Evolutionary conservation across 2,797 vertebrate genomes (phyloP), one percentile per base, ranked within the genome.

Genomic region (Cheirogaleus major): DNA sequence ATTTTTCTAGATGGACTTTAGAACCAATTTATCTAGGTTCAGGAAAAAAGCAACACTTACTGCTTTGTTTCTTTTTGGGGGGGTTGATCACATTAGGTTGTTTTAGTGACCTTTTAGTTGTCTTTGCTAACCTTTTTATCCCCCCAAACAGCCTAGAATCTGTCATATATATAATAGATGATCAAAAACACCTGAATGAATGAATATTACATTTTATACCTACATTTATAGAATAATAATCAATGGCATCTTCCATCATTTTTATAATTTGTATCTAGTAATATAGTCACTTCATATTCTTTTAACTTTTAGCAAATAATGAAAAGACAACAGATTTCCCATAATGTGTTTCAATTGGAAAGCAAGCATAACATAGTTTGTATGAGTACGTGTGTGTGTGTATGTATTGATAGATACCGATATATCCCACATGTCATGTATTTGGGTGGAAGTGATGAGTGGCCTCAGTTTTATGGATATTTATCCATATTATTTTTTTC

Each of bases 241-340:
- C 25, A 38, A 4, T 20, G 13, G 41, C 8, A 17, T 92, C 17
- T 78, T 65, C 15, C 38, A 63, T 55, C 55, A 70, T 7, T n/a
- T 70, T 59, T 32, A 48, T 38, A 52, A 43, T 14, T 43, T 80
- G 57, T 63, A 30, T 70, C 5, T 50, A 35, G 30, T 63, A 30
- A 3, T 43, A 27, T 38, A 63, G 5, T 9, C 20, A 84, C n/a
- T 57, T 67, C n/a, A 20, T 20, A 45, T n/a, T 27, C 80, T 89
- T 78, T 59, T n/a, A 83, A 78, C 35, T 67, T n/a, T 17, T 84
- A 59, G n/a, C 72, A 59, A 35, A 63, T 65, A 88, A 41, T 35
- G 57, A 48, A 55, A 43, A 73, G n/a, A 13, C 22, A 79, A 59
- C 61, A 55, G 3, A 52, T 72, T n/a, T 3, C 15, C n/a, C 27